Conservation (phyloP, 2,113 vertebrate genomes). For the Hipposideros armiger region DNA sequence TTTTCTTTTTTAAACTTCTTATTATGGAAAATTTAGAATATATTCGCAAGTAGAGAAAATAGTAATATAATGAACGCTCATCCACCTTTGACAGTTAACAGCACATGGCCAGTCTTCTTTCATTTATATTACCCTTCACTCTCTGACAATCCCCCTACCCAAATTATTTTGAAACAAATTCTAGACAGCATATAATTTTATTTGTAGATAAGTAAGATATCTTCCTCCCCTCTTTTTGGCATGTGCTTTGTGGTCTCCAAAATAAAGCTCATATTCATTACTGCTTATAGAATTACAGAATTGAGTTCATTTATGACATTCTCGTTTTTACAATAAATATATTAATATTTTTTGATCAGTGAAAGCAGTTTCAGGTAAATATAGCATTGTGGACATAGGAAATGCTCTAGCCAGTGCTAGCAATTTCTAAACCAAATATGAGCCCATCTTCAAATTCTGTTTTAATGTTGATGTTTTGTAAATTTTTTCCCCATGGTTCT, state of each 20-base stretch:
- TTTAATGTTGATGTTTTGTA: not conserved
- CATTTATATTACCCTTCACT: not conserved
- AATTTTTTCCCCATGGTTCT: not conserved
- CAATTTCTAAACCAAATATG: not conserved
- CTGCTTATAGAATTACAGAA: not conserved
- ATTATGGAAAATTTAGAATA: constrained; percentile 12
- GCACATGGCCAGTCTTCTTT: not conserved
- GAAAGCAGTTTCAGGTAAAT: not conserved
- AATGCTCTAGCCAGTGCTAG: constrained; percentile 6
- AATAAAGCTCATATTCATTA: not conserved
- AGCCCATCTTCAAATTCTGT: not conserved
- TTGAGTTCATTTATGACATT: not conserved
- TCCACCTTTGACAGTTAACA: not conserved
- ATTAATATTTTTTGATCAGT: constrained; percentile 6
- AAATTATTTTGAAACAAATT: constrained; percentile 24
- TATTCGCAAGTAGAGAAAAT: not conserved
- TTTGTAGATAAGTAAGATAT: not conserved
- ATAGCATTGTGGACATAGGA: not conserved
- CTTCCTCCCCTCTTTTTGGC: not conserved
- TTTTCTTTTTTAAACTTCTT: not conserved
- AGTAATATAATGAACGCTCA: not conserved
- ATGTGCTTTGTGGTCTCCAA: not conserved
- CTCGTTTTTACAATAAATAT: constrained; percentile 34
- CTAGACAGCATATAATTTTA: not conserved
- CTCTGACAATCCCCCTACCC: not conserved